Base-by-base conservation (phyloP, 2,113 vertebrate genomes). In the Paraplagusia blochii region DNA sequence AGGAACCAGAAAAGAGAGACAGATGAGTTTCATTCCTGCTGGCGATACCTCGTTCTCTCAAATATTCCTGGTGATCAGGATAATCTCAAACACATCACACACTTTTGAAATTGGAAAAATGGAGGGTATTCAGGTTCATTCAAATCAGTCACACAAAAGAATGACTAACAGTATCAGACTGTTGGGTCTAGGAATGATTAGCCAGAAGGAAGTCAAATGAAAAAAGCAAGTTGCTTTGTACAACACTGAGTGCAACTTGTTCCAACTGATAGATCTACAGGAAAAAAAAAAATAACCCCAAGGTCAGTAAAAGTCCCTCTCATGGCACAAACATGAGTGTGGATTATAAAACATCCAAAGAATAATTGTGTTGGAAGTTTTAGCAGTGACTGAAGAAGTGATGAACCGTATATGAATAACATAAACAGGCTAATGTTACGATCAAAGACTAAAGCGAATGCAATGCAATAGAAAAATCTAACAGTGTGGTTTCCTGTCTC, bases 61-160 rank as follows among this genome's bases (percentile, higher is more conserved):
- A 56, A 48, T 14, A 22, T 2, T 15, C n/a, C 11, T 13, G 9
- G 5, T 13, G 52, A 61, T 44, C 11, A 9, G 6, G 6, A 2
- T 29, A 29, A 29, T 29, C 22, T 29, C 22, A 6, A 29, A 4
- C 22, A 50, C 8, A 48, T 36, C 4, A 22, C 43, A 66, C 11
- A 34, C 19, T 56, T 8, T 34, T 49, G 8, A 66, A 61, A 52
- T 44, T 53, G 56, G 65, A 50, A 58, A 29, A 6, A 36, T 44
- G 10, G 13, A 17, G 49, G 47, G 50, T 68, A 74, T 54, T 29
- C 1, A 49, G n/a, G n/a, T 59, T 50, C 40, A 54, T 51, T 29
- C 22, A 29, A 29, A 29, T 29, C 22, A 29, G 22, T 29, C 22
- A 29, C 22, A 29, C 6, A 3, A 50, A 38, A 63, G 42, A 66